Evolutionary conservation across 2,797 vertebrate species (phyloP).

Genomic region (Silurus lanzhouensis): DNA sequence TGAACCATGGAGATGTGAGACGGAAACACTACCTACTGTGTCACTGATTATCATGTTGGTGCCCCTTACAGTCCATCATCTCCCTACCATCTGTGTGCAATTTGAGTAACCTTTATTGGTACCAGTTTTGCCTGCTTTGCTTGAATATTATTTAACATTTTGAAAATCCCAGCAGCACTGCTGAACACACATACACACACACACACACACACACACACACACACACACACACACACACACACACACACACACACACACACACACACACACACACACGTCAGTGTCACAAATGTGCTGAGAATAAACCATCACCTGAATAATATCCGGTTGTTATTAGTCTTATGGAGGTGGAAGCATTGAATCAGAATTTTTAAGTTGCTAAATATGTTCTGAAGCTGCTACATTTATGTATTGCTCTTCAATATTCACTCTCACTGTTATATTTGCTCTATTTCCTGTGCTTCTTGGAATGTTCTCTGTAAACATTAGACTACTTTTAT

Average conservation of each 20-base stretch:
- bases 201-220: neutral
- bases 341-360: neutral
- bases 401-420: neutral
- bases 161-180: neutral
- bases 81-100: neutral
- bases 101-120: neutral
- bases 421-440: neutral
- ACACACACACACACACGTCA: neutral
- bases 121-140: neutral
- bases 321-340: neutral
- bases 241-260: neutral
- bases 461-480: no score
- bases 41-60: neutral
- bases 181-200: neutral
- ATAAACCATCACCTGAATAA: neutral
- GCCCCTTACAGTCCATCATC: neutral
- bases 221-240: neutral
- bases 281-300: neutral
- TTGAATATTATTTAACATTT: constrained; percentile 14
- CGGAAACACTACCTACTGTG: neutral
- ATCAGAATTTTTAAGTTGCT: neutral
- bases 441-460: neutral
- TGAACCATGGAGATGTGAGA: neutral
- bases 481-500: neutral
- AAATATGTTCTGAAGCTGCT: neutral